Conservation (phyloP, 2,797 vertebrate species). For the Pantherophis vulpinus region DNA sequence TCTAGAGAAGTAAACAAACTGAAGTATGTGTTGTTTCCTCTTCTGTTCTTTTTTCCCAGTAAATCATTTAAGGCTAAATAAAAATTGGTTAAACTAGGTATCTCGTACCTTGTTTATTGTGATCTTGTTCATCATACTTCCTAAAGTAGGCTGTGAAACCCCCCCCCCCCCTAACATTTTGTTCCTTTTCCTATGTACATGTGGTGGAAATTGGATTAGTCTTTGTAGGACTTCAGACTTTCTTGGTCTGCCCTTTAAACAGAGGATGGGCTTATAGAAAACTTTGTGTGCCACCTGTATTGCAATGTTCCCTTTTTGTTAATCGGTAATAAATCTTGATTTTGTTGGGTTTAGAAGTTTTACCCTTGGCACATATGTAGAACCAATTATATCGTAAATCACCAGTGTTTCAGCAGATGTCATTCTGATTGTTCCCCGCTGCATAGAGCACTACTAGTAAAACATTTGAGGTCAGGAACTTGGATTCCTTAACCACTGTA, state of each 20-base stretch:
- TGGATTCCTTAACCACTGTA: constrained; percentile 74
- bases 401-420: constrained; percentile 74
- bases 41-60: not conserved
- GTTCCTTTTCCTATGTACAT: constrained; percentile 59
- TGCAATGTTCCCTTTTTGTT: constrained; percentile 60
- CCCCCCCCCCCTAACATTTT: constrained; percentile 38
- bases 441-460: constrained; percentile 69
- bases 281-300: constrained; percentile 67
- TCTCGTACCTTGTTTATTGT: constrained; percentile 46
- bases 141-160: constrained; percentile 41
- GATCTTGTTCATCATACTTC: constrained; percentile 28
- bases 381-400: constrained; percentile 79
- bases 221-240: constrained; percentile 34
- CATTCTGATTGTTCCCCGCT: constrained; percentile 74
- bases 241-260: constrained; percentile 30
- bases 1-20: not conserved
- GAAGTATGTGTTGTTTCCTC: not conserved
- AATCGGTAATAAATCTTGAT: constrained; percentile 80
- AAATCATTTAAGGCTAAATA: not conserved
- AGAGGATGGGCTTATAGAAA: constrained; percentile 13
- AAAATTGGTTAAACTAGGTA: constrained; percentile 49
- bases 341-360: constrained; percentile 73
- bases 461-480: constrained; percentile 76
- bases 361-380: constrained; percentile 70
- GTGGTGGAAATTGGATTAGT: constrained; percentile 40